Conservation (phyloP, 1,140 invertebrate genomes). For the Prorops nasuta region DNA sequence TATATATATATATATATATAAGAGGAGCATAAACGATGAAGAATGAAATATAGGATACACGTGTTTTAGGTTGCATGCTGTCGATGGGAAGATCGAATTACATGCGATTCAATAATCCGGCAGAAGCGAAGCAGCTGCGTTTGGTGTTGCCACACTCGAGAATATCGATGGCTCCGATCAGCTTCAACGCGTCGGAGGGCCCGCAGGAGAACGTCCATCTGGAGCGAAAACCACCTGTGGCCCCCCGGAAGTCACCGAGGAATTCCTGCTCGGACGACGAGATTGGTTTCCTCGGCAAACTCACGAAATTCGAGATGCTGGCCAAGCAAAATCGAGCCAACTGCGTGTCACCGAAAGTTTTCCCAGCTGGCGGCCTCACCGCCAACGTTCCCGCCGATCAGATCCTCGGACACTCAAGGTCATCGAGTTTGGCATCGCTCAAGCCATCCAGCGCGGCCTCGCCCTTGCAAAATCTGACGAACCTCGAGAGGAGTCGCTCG, state of each 20-base stretch:
- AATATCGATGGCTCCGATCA: conserved; percentile 75
- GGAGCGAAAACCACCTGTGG: conserved; percentile 56
- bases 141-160: conserved; percentile 71
- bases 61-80: conserved; percentile 74
- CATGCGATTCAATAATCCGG: conserved; percentile 87
- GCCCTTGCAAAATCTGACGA: conserved; percentile 42
- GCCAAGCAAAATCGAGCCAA: conserved; percentile 41
- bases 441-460: conserved; percentile 32
- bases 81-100: conserved; percentile 85
- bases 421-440: conserved; percentile 43
- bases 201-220: conserved; percentile 41
- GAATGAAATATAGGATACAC: neutral
- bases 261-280: conserved; percentile 57
- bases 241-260: conserved; percentile 54
- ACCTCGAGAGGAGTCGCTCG: conserved; percentile 40
- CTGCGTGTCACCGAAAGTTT: conserved; percentile 73
- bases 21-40: too few species aligned
- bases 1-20: too few species aligned
- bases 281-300: conserved; percentile 51
- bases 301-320: conserved; percentile 53
- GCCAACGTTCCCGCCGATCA: conserved; percentile 78
- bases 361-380: conserved; percentile 71
- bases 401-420: conserved; percentile 61
- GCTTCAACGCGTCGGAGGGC: conserved; percentile 47
- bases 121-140: conserved; percentile 81